phyloP scores from a whole-genome alignment of 2,113 vertebrate species.

The Eurystomus gularis region DNA sequence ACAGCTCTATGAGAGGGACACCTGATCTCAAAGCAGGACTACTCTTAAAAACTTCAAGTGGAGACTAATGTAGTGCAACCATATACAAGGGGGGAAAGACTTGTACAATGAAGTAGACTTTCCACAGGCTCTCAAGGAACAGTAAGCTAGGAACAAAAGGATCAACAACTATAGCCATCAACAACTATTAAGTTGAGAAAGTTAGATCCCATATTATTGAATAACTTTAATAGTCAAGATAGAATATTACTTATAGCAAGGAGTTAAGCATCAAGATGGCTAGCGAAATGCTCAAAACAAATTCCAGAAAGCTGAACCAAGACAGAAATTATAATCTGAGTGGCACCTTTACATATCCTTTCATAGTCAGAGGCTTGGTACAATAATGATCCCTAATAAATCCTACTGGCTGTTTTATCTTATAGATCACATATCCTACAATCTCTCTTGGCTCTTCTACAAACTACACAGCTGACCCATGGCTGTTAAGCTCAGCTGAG shows the following conservation, averaged over 20 bases:
- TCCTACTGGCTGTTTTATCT: background rate
- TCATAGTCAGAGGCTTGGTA: background rate
- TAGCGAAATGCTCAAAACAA: background rate
- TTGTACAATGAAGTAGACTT: background rate
- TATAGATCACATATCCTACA: background rate
- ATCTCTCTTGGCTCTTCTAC: background rate
- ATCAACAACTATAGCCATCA: background rate
- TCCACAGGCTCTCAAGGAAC: background rate
- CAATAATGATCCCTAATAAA: background rate
- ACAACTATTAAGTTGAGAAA: background rate
- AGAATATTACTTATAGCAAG: background rate
- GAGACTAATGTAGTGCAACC: background rate
- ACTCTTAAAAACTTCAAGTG: background rate
- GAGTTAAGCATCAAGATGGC: background rate
- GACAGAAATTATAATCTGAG: background rate
- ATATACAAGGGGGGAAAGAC: background rate
- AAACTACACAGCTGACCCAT: accelerated
- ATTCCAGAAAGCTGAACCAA: background rate
- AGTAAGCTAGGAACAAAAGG: background rate
- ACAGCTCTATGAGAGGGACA: accelerated
- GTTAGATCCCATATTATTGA: background rate
- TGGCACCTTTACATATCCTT: background rate
- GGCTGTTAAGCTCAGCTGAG: background rate
- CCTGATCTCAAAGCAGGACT: background rate
- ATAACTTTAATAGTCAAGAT: background rate